phyloP scores from a whole-genome alignment of 2,113 vertebrate genomes.

The Aphyosemion australe region DNA sequence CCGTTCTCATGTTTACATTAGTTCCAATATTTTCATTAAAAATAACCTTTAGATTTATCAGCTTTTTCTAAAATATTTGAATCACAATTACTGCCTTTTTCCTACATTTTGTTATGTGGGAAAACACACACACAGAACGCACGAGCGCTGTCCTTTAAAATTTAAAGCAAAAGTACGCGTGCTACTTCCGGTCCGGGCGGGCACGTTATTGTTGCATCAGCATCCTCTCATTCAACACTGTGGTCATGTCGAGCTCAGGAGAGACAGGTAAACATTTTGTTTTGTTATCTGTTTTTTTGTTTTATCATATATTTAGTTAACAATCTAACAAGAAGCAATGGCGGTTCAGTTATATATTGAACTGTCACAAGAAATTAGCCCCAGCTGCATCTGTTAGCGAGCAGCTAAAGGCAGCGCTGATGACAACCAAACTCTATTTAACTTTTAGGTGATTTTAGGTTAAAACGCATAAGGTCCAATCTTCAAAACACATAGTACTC shows the following conservation, averaged over 20 bases:
- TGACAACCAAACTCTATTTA: neutral
- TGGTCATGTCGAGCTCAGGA: slow-evolving; percentile 68
- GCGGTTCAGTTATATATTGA: neutral
- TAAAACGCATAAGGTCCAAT: fast-evolving
- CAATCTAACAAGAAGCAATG: fast-evolving
- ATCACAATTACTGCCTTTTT: no score
- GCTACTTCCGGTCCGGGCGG: slow-evolving; percentile 69
- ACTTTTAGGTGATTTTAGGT: neutral
- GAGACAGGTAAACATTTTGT: slow-evolving; percentile 65
- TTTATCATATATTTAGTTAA: neutral
- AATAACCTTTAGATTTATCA: no score
- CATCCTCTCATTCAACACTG: slow-evolving; percentile 28
- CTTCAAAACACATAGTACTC: neutral
- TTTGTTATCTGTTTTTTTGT: neutral
- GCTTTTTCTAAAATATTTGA: no score
- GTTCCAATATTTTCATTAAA: no score
- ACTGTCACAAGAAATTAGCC: slow-evolving; percentile 1
- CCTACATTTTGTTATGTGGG: no score
- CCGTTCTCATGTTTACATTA: no score
- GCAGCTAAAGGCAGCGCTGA: neutral
- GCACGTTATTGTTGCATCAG: slow-evolving; percentile 83
- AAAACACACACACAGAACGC: no score
- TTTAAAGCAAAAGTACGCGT: no score
- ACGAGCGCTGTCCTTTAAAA: no score
- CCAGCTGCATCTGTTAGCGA: slow-evolving; percentile 16